A percentile compares a stretch with the other conserved stretches of the same genome.
phyloP scores from a whole-genome alignment of 2,113 vertebrate species.

The Myrmophylax atrothorax region DNA sequence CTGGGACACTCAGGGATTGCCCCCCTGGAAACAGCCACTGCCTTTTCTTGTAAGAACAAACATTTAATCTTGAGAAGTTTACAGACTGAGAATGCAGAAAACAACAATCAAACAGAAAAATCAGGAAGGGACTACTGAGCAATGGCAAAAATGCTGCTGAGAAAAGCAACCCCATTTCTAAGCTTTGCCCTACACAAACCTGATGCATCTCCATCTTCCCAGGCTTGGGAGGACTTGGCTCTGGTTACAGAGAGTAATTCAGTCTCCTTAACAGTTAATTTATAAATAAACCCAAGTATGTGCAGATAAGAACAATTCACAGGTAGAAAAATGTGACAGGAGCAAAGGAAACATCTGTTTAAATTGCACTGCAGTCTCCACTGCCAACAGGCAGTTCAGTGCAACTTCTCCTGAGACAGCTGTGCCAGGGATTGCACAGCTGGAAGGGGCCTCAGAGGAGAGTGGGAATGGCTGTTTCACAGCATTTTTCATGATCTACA shows the following conservation, averaged over 20 bases:
- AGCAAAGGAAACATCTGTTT: neutral
- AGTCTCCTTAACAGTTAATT: neutral
- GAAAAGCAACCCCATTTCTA: neutral
- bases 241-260: neutral
- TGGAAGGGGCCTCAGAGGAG: neutral
- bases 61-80: neutral
- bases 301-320: neutral
- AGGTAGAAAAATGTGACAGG: neutral
- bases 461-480: neutral
- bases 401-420: neutral
- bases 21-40: neutral
- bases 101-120: neutral
- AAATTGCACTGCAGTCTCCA: neutral
- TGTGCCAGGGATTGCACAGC: neutral
- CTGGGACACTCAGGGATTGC: neutral
- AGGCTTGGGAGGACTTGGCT: neutral
- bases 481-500: neutral
- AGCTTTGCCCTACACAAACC: neutral
- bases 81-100: neutral
- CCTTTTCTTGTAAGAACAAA: neutral
- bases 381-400: conserved; percentile 9
- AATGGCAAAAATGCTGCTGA: neutral
- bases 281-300: neutral
- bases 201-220: neutral
- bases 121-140: neutral